A percentile compares a stretch with the other conserved stretches of the same genome.
Conservation (phyloP, 64 coral and sea anemone genomes). For the Porites lutea region DNA sequence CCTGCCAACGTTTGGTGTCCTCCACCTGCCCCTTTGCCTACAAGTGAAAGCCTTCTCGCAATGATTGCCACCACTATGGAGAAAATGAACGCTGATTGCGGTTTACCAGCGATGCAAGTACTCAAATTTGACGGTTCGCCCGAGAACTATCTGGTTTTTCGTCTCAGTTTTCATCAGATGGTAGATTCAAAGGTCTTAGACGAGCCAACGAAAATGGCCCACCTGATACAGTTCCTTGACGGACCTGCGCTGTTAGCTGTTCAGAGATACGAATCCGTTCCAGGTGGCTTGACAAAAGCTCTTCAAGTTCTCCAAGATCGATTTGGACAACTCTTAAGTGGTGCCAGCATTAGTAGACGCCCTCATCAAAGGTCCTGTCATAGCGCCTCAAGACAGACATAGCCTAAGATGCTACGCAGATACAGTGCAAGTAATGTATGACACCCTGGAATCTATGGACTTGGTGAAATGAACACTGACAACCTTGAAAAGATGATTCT, state of each 20-base stretch:
- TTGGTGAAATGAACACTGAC: conserved; percentile 59
- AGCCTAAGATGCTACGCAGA: conserved; percentile 28
- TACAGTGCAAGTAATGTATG: conserved; percentile 33
- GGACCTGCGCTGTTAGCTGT: background rate
- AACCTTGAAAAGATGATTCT: conserved; percentile 44
- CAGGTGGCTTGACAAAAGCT: conserved; percentile 6
- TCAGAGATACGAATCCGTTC: background rate
- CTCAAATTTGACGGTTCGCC: conserved; percentile 44
- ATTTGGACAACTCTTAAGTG: conserved; percentile 36
- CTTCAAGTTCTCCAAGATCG: conserved; percentile 26
- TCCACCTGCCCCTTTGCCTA: background rate
- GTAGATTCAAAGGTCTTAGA: conserved; percentile 31
- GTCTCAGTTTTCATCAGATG: conserved; percentile 15
- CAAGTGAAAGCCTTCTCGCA: background rate
- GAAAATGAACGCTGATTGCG: conserved; percentile 30
- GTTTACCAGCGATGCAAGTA: conserved; percentile 1
- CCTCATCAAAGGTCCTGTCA: conserved; percentile 24
- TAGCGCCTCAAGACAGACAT: conserved; percentile 36
- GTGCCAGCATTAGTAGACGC: conserved; percentile 40
- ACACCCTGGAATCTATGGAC: conserved; percentile 23
- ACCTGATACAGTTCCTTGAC: background rate
- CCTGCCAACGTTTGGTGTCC: background rate
- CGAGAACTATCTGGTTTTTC: background rate
- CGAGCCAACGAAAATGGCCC: conserved; percentile 14
- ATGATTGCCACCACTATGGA: conserved; percentile 6